phyloP scores from a whole-genome alignment of 2,797 vertebrate genomes.

The Falco biarmicus region DNA sequence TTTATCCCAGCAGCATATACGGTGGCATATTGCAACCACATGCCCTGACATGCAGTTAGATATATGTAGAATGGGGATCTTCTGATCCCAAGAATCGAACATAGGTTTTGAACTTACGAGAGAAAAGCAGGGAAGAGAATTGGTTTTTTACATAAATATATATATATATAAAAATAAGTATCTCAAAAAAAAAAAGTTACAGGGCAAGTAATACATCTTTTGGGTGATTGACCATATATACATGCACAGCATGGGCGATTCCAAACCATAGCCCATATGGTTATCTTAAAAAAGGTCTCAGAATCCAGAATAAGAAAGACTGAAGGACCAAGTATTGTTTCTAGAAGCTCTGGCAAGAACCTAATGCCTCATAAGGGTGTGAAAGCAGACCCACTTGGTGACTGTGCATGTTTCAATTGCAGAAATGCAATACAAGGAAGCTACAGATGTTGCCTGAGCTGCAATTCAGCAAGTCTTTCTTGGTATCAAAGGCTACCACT shows the following conservation, averaged over 20 bases:
- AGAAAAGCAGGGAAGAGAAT: neutral
- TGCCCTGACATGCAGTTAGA: neutral
- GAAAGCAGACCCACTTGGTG: neutral
- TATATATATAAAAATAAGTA: neutral
- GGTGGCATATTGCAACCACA: neutral
- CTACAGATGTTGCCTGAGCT: neutral
- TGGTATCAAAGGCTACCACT: neutral
- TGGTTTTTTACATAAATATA: neutral
- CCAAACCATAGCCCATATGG: neutral
- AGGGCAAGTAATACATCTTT: neutral
- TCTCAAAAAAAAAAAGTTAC: neutral
- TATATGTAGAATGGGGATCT: neutral
- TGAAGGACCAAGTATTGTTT: neutral
- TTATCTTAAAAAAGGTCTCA: neutral
- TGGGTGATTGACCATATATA: neutral
- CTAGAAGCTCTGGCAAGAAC: neutral
- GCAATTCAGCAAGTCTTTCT: neutral
- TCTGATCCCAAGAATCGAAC: neutral
- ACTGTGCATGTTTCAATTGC: neutral
- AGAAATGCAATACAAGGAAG: neutral
- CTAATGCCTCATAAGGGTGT: neutral
- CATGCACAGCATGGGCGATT: neutral
- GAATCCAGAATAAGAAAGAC: neutral
- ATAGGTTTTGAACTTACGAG: neutral
- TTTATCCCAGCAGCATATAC: neutral